Conservation (phyloP, 2,888 invertebrate species). For the Eurois occulta region DNA sequence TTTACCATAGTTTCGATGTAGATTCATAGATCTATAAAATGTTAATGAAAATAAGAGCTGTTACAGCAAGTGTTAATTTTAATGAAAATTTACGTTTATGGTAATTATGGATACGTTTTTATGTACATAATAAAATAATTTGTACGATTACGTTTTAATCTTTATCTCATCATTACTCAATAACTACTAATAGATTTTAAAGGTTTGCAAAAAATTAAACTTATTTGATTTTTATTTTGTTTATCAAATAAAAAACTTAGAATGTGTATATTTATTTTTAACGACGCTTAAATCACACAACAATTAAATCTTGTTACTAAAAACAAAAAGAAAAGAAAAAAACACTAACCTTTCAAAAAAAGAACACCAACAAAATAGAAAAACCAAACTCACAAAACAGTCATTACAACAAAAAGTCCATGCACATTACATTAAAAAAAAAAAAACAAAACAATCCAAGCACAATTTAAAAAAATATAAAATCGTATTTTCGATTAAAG, state of each 20-base stretch:
- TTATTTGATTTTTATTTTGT: not conserved
- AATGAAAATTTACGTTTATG: not conserved
- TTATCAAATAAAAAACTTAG: not conserved
- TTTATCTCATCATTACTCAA: not conserved
- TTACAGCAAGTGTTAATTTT: no score
- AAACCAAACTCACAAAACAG: conserved; percentile 50
- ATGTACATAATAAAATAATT: not conserved
- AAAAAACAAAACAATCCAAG: conserved; percentile 16
- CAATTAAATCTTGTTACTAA: not conserved
- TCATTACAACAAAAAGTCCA: conserved; percentile 55
- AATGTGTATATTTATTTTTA: not conserved
- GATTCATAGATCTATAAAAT: not conserved
- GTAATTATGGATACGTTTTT: not conserved
- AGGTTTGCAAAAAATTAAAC: not conserved
- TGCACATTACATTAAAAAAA: conserved; percentile 29
- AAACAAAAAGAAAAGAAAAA: not conserved
- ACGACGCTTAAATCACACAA: no score
- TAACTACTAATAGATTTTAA: not conserved
- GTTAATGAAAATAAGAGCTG: not conserved
- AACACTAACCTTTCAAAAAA: conserved; percentile 35
- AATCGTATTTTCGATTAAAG: conserved; percentile 38
- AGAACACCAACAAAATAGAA: conserved; percentile 23
- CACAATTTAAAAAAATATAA: conserved; percentile 20
- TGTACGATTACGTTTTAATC: not conserved
- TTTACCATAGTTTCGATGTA: not conserved